Percentiles rank a stretch among this genome's conserved stretches.
phyloP scores from a whole-genome alignment of 2,797 vertebrate species.

The Microctenopoma steveboyesi region DNA sequence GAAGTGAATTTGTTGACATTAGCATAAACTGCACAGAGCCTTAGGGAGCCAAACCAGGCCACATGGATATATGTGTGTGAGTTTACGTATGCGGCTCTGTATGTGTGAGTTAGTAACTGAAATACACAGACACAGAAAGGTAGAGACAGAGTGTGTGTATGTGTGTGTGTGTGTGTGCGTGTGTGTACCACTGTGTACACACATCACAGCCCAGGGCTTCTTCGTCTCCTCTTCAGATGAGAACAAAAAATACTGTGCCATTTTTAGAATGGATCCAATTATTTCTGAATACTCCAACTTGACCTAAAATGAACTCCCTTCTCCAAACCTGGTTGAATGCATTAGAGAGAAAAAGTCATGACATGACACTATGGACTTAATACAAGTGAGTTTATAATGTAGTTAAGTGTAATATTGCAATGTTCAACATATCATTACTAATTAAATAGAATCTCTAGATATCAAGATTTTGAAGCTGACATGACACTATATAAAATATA shows the following conservation, averaged over 20 bases:
- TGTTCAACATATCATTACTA: too few species aligned
- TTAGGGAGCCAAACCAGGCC: conserved; percentile 26
- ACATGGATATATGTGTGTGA: neutral
- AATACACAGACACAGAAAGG: conserved; percentile 1
- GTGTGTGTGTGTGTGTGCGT: neutral
- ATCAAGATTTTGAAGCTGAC: too few species aligned
- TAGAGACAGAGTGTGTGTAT: neutral
- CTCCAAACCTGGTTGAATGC: conserved; percentile 32
- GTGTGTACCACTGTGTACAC: conserved; percentile 32
- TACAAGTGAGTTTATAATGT: neutral
- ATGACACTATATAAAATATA: too few species aligned
- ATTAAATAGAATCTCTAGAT: neutral
- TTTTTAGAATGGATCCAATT: conserved; percentile 64
- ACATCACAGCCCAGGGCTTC: conserved; percentile 56
- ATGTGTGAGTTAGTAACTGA: neutral
- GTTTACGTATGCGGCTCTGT: neutral
- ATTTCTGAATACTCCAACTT: conserved; percentile 61
- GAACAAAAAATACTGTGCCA: conserved; percentile 57
- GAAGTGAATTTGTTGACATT: conserved; percentile 40
- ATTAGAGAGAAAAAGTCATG: conserved; percentile 11
- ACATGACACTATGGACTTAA: neutral
- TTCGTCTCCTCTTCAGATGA: conserved; percentile 61
- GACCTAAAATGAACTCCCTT: conserved; percentile 53
- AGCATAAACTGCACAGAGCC: conserved; percentile 33
- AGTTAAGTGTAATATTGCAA: neutral